Evolutionary conservation across 2,113 vertebrate species (phyloP).

Genomic region (Chaenocephalus aceratus): DNA sequence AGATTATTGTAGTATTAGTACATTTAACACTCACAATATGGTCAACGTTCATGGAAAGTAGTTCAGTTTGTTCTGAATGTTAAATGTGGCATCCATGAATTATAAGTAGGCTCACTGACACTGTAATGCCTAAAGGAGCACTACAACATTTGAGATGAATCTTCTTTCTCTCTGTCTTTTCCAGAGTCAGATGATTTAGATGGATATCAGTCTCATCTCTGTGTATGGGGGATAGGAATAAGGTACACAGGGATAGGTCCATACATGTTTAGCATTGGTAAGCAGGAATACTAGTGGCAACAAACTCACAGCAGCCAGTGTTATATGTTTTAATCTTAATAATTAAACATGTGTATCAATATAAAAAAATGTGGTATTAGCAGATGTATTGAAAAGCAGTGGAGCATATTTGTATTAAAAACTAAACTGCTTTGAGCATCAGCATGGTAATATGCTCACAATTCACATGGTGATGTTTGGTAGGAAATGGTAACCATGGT

Average conservation of each 20-base stretch:
- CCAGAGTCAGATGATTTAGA: slow-evolving; percentile 4
- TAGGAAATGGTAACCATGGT: background rate
- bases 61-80: slow-evolving; percentile 56
- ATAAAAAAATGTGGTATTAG: background rate
- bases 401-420: too few relatives aligned
- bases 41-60: slow-evolving; percentile 38
- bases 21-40: slow-evolving; percentile 52
- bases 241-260: too few relatives aligned
- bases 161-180: slow-evolving; percentile 14
- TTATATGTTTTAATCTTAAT: slow-evolving; percentile 1
- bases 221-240: background rate
- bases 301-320: background rate
- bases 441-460: background rate
- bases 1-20: slow-evolving; percentile 59
- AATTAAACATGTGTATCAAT: background rate
- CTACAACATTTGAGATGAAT: background rate
- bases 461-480: background rate
- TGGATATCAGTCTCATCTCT: background rate
- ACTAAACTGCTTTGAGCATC: background rate
- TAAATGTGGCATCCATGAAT: slow-evolving; percentile 46
- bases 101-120: slow-evolving; percentile 37
- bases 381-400: too few relatives aligned
- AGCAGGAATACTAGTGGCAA: too few relatives aligned
- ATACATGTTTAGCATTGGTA: too few relatives aligned
- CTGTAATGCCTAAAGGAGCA: slow-evolving; percentile 23